phyloP scores from a whole-genome alignment of 2,888 invertebrate species.

The Prosapia bicincta region DNA sequence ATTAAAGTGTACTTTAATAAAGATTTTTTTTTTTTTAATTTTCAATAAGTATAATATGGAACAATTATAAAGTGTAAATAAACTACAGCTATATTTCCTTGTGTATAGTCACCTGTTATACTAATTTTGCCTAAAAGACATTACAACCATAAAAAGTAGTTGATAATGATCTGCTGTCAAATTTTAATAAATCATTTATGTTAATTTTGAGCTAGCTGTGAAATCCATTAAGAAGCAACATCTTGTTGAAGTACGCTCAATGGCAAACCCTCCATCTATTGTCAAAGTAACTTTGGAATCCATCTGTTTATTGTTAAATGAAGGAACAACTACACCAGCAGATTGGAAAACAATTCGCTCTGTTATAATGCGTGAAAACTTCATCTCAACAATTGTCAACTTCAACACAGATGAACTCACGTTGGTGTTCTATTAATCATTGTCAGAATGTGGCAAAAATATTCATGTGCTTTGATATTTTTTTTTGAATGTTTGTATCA shows the following conservation, averaged over 20 bases:
- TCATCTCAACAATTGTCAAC: conserved; percentile 97
- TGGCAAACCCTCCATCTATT: conserved; percentile 96
- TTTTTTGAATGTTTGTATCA: too few species aligned
- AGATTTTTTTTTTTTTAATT: too few species aligned
- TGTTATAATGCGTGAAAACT: conserved; percentile 98
- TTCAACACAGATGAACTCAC: conserved; percentile 98
- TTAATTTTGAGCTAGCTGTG: conserved; percentile 67
- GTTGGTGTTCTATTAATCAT: conserved; percentile 60
- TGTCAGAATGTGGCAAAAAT: neutral
- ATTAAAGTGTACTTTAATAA: too few species aligned
- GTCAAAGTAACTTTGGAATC: conserved; percentile 98
- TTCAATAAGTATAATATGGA: too few species aligned
- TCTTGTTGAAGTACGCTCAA: conserved; percentile 95
- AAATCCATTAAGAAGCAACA: conserved; percentile 99
- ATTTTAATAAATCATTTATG: conserved; percentile 21
- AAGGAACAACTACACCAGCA: conserved; percentile 69
- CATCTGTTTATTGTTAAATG: conserved; percentile 96
- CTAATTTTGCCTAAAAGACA: too few species aligned
- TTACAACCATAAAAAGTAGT: too few species aligned
- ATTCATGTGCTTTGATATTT: neutral
- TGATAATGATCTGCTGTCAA: too few species aligned
- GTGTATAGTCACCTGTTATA: too few species aligned
- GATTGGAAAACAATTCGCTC: conserved; percentile 99
- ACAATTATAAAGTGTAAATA: too few species aligned
- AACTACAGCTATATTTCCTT: too few species aligned